Conservation (phyloP, 2,113 vertebrate genomes). For the Octodon degus region DNA sequence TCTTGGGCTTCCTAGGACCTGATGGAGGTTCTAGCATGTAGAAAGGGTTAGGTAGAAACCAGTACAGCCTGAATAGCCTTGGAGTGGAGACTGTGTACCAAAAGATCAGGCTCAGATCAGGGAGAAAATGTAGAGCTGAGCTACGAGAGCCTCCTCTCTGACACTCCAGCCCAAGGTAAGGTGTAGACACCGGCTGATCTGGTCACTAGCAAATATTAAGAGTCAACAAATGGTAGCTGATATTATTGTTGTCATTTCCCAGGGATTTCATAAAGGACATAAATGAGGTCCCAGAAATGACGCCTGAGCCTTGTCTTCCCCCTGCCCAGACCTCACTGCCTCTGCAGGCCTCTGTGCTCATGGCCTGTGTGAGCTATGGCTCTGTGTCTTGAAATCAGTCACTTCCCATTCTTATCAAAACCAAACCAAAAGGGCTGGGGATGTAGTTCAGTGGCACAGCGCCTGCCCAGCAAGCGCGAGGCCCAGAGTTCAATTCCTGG, state of each 20-base stretch:
- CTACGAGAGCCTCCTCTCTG: background rate
- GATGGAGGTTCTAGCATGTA: background rate
- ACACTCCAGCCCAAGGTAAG: background rate
- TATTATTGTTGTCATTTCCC: background rate
- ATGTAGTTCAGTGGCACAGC: too few relatives aligned
- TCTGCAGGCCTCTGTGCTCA: background rate
- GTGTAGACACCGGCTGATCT: background rate
- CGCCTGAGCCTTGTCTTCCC: background rate
- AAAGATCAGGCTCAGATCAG: background rate
- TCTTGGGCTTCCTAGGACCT: conserved; percentile 19
- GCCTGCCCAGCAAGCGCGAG: too few relatives aligned
- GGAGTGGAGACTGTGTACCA: background rate
- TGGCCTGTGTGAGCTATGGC: background rate
- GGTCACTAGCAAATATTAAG: background rate
- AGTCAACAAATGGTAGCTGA: background rate
- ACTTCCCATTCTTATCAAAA: background rate
- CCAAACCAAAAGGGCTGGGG: background rate
- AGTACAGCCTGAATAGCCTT: background rate
- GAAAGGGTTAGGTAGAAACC: background rate
- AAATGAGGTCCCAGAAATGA: background rate
- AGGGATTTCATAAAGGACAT: background rate
- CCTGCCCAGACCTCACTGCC: background rate
- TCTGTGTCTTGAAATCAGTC: background rate
- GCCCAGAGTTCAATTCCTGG: too few relatives aligned
- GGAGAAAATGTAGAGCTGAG: background rate